Evolutionary conservation across 2,113 vertebrate genomes (phyloP).

Genomic region (Arizona elegans): DNA sequence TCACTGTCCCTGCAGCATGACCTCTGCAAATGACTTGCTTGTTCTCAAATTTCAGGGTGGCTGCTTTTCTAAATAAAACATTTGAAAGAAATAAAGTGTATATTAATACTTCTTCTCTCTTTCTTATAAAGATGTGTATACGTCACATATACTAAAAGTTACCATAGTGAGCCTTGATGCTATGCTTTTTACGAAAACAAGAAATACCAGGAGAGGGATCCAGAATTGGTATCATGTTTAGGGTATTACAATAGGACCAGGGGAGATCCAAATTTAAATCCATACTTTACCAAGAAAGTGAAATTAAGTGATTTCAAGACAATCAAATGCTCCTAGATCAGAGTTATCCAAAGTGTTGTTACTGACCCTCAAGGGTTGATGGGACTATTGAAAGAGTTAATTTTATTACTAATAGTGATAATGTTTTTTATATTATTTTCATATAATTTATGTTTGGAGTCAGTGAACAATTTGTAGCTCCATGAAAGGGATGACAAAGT

Average conservation of each 20-base stretch:
- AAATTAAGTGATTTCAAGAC: background rate
- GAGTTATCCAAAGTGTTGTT: background rate
- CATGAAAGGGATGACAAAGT: background rate
- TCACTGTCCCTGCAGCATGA: background rate
- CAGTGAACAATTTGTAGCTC: background rate
- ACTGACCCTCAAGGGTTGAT: background rate
- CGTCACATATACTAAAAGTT: constrained; percentile 10
- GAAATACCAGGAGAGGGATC: background rate
- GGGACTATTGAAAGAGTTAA: background rate
- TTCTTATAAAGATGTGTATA: background rate
- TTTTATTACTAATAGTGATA: background rate
- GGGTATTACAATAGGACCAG: background rate
- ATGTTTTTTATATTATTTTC: background rate
- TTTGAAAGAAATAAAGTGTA: constrained; percentile 26
- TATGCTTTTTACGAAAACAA: constrained; percentile 24
- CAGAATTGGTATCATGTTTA: background rate
- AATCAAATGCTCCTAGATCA: background rate
- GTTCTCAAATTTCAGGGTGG: background rate
- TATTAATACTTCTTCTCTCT: constrained; percentile 7
- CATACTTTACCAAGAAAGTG: background rate
- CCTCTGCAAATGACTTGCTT: background rate
- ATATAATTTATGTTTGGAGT: background rate
- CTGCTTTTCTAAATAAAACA: background rate
- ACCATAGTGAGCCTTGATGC: constrained; percentile 22
- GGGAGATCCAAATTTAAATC: background rate